Conservation (phyloP, 2,113 vertebrate genomes). For the Dipodomys ordii region DNA sequence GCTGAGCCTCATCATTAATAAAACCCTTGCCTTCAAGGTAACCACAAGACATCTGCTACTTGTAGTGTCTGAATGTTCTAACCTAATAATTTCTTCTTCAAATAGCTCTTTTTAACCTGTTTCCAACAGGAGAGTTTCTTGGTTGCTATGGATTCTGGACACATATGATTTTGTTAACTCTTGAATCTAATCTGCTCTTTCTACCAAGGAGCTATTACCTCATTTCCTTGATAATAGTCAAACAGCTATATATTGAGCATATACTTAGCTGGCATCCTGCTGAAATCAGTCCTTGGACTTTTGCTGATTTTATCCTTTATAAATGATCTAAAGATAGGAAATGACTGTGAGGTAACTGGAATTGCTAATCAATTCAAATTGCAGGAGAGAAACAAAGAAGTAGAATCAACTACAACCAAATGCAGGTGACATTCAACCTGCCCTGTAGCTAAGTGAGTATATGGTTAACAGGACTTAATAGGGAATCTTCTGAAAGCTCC, state of each 20-base stretch:
- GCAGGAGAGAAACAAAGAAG: not conserved
- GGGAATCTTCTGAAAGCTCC: not conserved
- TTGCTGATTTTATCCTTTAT: conserved; percentile 66
- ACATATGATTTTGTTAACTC: not conserved
- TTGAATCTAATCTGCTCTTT: not conserved
- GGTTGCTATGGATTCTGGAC: conserved; percentile 33
- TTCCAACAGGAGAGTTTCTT: conserved; percentile 12
- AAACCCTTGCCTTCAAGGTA: not conserved
- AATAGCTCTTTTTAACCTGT: not conserved
- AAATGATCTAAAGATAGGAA: conserved; percentile 55
- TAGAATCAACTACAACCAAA: conserved; percentile 27
- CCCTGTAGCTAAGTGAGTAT: not conserved
- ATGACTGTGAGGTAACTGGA: conserved; percentile 41
- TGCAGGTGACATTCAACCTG: not conserved
- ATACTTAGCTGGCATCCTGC: conserved; percentile 19
- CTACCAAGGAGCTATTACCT: not conserved
- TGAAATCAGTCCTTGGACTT: conserved; percentile 59
- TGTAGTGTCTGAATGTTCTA: not conserved
- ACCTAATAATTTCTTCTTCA: conserved; percentile 12
- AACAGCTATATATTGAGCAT: not conserved
- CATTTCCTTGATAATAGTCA: conserved; percentile 39
- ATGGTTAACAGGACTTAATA: not conserved
- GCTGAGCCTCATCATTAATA: not conserved
- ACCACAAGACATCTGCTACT: not conserved
- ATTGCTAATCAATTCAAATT: conserved; percentile 64